Base-by-base conservation (phyloP, 2,113 vertebrate genomes). In the Gadus macrocephalus region DNA sequence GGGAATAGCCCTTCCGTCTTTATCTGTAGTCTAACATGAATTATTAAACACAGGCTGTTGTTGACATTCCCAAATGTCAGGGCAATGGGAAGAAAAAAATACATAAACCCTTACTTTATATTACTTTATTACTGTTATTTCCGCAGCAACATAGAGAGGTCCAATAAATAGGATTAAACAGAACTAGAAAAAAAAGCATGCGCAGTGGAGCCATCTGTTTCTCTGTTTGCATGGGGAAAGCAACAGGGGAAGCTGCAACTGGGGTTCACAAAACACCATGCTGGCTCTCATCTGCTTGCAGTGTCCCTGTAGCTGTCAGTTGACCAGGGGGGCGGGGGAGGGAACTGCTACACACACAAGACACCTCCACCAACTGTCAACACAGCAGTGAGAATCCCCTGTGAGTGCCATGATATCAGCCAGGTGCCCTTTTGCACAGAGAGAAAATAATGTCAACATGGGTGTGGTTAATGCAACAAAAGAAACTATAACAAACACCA, bases 121-220 rank as follows among this genome's bases (percentile, higher is more conserved):
- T 17, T 16, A 17, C 55, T 6, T n/a, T n/a, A n/a, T n/a, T n/a
- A n/a, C n/a, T 49, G 12, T 49, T 49, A 12, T 17, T 58, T n/a
- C 55, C 55, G 3, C 55, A 6, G 55, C 55, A 58, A 16, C 55
- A n/a, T 8, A 4, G 15, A 17, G 9, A 31, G 53, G 70, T 62
- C 38, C 20, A 19, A 27, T 19, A 38, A 42, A 14, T 14, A 49
- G 42, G 42, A 49, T 5, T 35, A 55, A 55, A 12, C 12, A 55
- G 53, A 55, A 55, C 5, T 14, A 4, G 53, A 55, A 55, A 16
- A 55, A 20, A 78, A 77, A 17, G 66, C 15, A 67, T 74, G 72
- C 69, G 63, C 42, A 71, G 42, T 19, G 14, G 11, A 62, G 59
- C 83, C 80, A 76, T 81, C 82, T 84, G 78, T 73, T 76, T 77